A percentile compares a stretch with the other conserved stretches of the same genome.
phyloP scores from a whole-genome alignment of 2,797 vertebrate genomes.

The Pampus argenteus region DNA sequence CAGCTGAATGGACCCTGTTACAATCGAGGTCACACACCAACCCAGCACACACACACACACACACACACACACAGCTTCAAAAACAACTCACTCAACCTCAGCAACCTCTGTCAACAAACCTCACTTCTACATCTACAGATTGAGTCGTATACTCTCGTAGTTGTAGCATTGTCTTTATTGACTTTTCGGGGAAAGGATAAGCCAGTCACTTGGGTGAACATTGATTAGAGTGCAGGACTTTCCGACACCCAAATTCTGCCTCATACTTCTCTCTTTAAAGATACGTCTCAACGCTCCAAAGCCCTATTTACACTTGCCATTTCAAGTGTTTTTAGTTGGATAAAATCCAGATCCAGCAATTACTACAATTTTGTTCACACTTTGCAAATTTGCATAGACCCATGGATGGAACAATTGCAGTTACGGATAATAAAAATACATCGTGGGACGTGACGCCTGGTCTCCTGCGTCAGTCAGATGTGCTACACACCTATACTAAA shows the following conservation, averaged over 20 bases:
- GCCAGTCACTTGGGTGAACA: slow-evolving; percentile 21
- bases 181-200: slow-evolving; percentile 36
- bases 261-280: slow-evolving; percentile 11
- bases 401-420: no score
- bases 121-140: not conserved
- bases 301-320: not conserved
- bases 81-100: no score
- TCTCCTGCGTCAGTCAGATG: no score
- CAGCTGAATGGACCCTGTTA: slow-evolving; percentile 53
- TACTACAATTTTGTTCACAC: not conserved
- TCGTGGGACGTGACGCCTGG: no score
- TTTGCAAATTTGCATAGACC: not conserved
- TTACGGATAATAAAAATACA: no score
- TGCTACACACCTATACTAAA: no score
- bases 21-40: slow-evolving; percentile 66
- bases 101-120: slow-evolving; percentile 8
- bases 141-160: not conserved
- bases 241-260: slow-evolving; percentile 3
- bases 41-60: slow-evolving; percentile 2
- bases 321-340: not conserved
- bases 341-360: slow-evolving; percentile 3
- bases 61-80: slow-evolving; percentile 7
- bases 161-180: slow-evolving; percentile 25
- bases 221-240: slow-evolving; percentile 32
- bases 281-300: slow-evolving; percentile 19